phyloP scores from a whole-genome alignment of 2,113 vertebrate species.

The Ictidomys tridecemlineatus region DNA sequence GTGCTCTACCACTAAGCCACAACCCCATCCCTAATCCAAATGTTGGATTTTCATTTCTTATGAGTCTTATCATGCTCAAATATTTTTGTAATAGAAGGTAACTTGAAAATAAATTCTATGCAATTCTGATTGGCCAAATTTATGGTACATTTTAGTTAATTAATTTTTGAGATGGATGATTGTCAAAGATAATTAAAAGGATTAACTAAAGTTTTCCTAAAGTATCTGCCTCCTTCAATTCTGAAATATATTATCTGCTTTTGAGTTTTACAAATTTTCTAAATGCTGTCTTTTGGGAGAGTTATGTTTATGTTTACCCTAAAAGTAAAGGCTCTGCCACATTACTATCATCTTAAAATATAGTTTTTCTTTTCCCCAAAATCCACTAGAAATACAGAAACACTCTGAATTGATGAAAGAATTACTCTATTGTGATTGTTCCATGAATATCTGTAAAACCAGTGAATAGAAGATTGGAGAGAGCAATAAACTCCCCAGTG shows the following conservation, averaged over 20 bases:
- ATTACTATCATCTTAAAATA: constrained; percentile 9
- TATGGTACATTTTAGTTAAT: constrained; percentile 48
- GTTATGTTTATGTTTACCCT: constrained; percentile 23
- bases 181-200: constrained; percentile 40
- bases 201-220: neutral
- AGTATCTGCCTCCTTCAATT: constrained; percentile 5
- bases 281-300: neutral
- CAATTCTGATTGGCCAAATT: constrained; percentile 29
- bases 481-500: neutral
- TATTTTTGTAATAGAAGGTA: constrained; percentile 52
- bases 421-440: neutral
- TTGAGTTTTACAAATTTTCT: constrained; percentile 49
- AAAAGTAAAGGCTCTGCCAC: neutral
- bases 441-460: constrained; percentile 13
- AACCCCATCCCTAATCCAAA: neutral
- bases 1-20: no score
- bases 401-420: constrained; percentile 13
- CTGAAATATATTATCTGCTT: constrained; percentile 21
- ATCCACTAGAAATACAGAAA: neutral
- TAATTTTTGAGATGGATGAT: constrained; percentile 21
- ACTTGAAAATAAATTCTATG: constrained; percentile 25
- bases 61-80: constrained; percentile 50
- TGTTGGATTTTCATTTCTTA: constrained; percentile 50
- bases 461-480: constrained; percentile 9
- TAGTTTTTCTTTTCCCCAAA: neutral